Base-by-base conservation (phyloP, 1,140 invertebrate genomes). In the Phymastichus coffea region DNA sequence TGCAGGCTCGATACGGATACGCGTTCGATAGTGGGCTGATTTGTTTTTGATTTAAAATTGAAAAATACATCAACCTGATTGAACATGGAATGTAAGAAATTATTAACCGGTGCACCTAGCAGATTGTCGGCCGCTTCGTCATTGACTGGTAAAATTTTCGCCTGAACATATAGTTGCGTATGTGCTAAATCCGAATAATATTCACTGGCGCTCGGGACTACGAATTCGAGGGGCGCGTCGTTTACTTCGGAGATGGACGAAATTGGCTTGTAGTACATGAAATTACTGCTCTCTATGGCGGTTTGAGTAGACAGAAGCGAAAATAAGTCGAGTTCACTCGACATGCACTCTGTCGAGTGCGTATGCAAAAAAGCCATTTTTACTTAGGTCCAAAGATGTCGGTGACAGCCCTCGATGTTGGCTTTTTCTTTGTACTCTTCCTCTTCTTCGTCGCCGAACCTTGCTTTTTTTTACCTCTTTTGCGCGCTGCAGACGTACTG, bases 11-110 rank as follows among this genome's bases (percentile, higher is more conserved):
- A 63, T 78, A 81, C n/a, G 71, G 68, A 66, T 82, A 81, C 14
- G 71, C 73, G 56, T 76, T 74, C 43, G 72, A 75, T 17, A 73
- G 65, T 0, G 74, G 69, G 14, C 74, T 77, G 2, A 81, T 63
- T 19, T 77, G 61, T 67, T 75, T 78, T 63, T 79, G 75, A 69
- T 81, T 80, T 4, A 81, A 68, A 75, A 69, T 81, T 80, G 6
- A 81, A 68, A 63, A 71, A 74, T 15, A 80, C 61, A 60, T 76
- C 71, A 1, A 79, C 61, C 53, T 77, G 72, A 63, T 61, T 72
- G 55, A 80, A 79, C 26, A 81, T 58, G n/a, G 70, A 75, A 65
- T 78, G 73, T 23, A 79, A 9, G 58, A 73, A 70, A 69, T 80
- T 76, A 64, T 78, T 79, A 6, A 71, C 61, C 14, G 54, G 59